Conservation (phyloP, 92 coral and sea anemone genomes). For the Palythoa heliodiscus region DNA sequence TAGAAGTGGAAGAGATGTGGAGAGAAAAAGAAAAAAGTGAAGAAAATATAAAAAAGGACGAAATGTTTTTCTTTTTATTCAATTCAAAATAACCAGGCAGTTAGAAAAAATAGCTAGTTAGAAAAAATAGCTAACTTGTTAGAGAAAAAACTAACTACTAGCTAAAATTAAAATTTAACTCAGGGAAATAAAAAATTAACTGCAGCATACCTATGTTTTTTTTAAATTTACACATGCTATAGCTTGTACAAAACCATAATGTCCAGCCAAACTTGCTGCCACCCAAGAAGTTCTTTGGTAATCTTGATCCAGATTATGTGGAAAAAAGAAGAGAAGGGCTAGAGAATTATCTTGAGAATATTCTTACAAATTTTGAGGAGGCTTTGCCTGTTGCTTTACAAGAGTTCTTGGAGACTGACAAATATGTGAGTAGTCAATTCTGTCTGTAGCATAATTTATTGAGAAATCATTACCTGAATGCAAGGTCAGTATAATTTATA, state of each 20-base stretch:
- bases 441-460: neutral
- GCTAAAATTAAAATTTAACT: too few species aligned
- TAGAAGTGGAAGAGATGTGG: too few species aligned
- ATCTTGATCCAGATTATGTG: slow-evolving; percentile 80
- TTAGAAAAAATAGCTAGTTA: too few species aligned
- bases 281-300: slow-evolving; percentile 91
- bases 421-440: slow-evolving; percentile 74
- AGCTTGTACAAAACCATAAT: slow-evolving; percentile 74
- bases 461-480: neutral
- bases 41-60: too few species aligned
- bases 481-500: too few species aligned
- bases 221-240: neutral
- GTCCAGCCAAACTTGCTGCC: slow-evolving; percentile 68
- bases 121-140: too few species aligned
- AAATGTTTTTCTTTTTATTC: too few species aligned
- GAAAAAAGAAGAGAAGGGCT: slow-evolving; percentile 81
- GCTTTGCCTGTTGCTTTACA: slow-evolving; percentile 71
- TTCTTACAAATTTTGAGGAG: slow-evolving; percentile 69
- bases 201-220: too few species aligned
- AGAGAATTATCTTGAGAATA: slow-evolving; percentile 69
- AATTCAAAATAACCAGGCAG: too few species aligned
- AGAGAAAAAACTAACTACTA: too few species aligned
- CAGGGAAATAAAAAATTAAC: too few species aligned
- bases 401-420: slow-evolving; percentile 76
- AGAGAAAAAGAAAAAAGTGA: too few species aligned